phyloP scores from a whole-genome alignment of 2,797 vertebrate species.

The Phrynocephalus guinanensis region DNA sequence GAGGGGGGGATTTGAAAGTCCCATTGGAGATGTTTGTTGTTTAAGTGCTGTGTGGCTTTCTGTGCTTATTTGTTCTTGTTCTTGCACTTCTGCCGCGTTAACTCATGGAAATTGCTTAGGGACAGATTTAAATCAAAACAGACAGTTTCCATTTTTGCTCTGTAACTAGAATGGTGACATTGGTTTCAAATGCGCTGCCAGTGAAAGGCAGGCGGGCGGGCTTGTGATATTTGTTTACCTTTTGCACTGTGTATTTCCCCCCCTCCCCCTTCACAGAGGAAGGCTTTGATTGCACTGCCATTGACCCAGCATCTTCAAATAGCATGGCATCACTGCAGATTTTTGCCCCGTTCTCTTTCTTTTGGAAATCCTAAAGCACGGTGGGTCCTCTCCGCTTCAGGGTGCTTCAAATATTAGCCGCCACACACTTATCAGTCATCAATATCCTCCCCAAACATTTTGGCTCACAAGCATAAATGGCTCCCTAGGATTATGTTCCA shows the following conservation, averaged over 20 bases:
- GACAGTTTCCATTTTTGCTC: constrained; percentile 80
- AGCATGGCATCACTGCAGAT: constrained; percentile 45
- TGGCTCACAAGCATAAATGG: constrained; percentile 40
- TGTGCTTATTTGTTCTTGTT: constrained; percentile 74
- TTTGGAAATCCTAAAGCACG: constrained; percentile 22
- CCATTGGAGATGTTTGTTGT: constrained; percentile 62
- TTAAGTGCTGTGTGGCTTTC: constrained; percentile 64
- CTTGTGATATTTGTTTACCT: constrained; percentile 74
- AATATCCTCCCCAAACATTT: constrained; percentile 53
- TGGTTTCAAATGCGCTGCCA: constrained; percentile 74
- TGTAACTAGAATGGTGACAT: constrained; percentile 75
- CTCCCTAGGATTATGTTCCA: constrained; percentile 62
- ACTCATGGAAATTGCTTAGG: constrained; percentile 79
- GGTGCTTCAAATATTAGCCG: constrained; percentile 55
- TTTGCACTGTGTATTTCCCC: constrained; percentile 55
- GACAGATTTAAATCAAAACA: constrained; percentile 81
- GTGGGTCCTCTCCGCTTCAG: constrained; percentile 24
- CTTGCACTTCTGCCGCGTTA: constrained; percentile 74
- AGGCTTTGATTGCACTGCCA: constrained; percentile 8
- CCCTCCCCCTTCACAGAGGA: constrained; percentile 57
- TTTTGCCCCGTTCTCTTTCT: constrained; percentile 33
- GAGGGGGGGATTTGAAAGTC: constrained; percentile 38
- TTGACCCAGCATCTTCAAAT: constrained; percentile 51
- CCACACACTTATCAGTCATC: constrained; percentile 42
- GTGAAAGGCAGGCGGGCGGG: constrained; percentile 65